Conservation (phyloP, 64 coral and sea anemone genomes). For the Montipora capricornis region DNA sequence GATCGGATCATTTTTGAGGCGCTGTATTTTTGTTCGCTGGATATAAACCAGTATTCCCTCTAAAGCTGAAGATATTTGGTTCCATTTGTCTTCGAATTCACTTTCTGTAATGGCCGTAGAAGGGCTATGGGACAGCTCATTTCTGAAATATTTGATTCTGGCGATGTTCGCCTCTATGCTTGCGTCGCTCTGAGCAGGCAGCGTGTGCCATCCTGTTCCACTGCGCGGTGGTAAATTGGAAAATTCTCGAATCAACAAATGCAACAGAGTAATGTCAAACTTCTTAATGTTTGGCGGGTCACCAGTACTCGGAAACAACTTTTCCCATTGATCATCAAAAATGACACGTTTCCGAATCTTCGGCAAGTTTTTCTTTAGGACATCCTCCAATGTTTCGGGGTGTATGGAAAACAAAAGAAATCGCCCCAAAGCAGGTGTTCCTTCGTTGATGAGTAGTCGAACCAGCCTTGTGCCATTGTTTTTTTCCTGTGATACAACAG, state of each 20-base stretch:
- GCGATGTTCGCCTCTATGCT: slow-evolving; percentile 51
- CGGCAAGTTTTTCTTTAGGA: no score
- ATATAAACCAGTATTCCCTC: neutral
- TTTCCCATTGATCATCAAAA: slow-evolving; percentile 43
- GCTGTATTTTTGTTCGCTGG: slow-evolving; percentile 15
- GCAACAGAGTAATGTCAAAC: no score
- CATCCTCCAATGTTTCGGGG: no score
- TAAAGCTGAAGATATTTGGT: neutral
- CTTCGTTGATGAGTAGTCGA: slow-evolving; percentile 46
- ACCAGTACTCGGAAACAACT: neutral
- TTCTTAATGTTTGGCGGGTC: no score
- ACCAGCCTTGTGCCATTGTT: neutral
- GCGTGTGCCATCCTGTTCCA: slow-evolving; percentile 57
- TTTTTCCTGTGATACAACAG: no score
- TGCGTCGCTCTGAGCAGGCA: slow-evolving; percentile 38
- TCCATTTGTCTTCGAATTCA: slow-evolving; percentile 56
- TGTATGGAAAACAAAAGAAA: neutral
- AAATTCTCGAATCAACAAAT: slow-evolving; percentile 19
- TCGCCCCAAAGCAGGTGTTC: slow-evolving; percentile 45
- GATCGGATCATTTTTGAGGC: slow-evolving; percentile 17
- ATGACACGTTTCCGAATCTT: neutral
- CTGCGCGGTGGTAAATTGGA: slow-evolving; percentile 1
- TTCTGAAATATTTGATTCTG: slow-evolving; percentile 62
- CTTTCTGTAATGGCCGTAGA: neutral
- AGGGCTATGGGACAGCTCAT: slow-evolving; percentile 40